Base-by-base conservation (phyloP, 2,797 vertebrate species). In the Neosilurus hyrtlii region DNA sequence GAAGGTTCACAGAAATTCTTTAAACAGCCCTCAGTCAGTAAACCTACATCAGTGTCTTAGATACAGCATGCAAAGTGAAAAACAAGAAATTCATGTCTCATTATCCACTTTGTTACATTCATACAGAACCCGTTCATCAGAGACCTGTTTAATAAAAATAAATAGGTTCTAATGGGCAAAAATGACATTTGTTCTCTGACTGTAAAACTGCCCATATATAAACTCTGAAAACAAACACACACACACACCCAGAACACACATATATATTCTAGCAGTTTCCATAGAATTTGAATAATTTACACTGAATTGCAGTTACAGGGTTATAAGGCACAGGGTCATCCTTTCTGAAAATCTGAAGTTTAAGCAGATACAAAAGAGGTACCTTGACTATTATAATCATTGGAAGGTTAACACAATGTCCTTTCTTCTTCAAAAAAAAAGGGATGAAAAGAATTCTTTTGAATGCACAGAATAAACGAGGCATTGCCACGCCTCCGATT, bases 401-500 rank as follows among this genome's bases (percentile, higher is more conserved):
- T 24, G 74, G 24, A 37, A 22, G 56, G 20, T 75, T 37, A n/a
- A 75, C 54, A 59, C 52, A 56, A 26, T n/a, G n/a, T 51, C 20
- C 49, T 10, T 70, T 54, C 18, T 30, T 54, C n/a, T 72, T 72
- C 70, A 16, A 30, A 16, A 56, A 35, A 57, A 57, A 37, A 59
- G 61, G 74, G 8, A 76, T 61, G 74, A 76, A 61, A 43, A 15
- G 57, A 76, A 61, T 76, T 57, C 54, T 75, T 75, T 75, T 26
- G 57, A 75, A 57, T 35, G 24, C n/a, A 4, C 52, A n/a, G 30
- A 74, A 74, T 57, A 12, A 57, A 74, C 35, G 72, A 74, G 35
- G 73, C 73, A 37, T 59, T 14, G 30, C 73, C 1, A 2, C 2
- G 30, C 11, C 30, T 61, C 6, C 0, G 11, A 59, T 22, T n/a